Evolutionary conservation across 2,797 vertebrate species (phyloP).

Genomic region (Pseudochirops cupreus): DNA sequence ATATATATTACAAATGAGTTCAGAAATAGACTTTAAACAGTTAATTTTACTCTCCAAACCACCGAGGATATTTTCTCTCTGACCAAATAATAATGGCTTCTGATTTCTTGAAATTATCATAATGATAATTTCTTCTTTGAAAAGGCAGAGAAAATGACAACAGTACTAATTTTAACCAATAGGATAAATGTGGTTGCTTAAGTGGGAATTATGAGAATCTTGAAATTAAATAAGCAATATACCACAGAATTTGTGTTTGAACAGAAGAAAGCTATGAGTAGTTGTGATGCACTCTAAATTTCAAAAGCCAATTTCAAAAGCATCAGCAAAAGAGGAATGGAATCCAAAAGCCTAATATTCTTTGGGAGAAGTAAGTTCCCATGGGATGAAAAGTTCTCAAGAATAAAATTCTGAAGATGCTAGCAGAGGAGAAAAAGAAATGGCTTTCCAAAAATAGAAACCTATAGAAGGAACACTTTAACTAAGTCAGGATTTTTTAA

Average conservation of each 20-base stretch:
- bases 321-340: neutral
- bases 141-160: neutral
- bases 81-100: neutral
- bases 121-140: neutral
- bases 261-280: neutral
- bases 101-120: neutral
- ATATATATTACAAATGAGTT: neutral
- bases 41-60: neutral
- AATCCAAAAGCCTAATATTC: neutral
- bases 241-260: neutral
- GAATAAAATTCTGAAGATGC: neutral
- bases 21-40: neutral
- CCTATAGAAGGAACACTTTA: neutral
- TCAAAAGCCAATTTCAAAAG: neutral
- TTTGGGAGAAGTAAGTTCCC: neutral
- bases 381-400: neutral
- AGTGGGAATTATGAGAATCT: neutral
- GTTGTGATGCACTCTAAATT: neutral
- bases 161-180: neutral
- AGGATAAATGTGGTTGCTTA: neutral
- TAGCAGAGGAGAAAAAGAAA: neutral
- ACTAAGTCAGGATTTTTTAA: neutral
- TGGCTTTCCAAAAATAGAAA: too few species aligned
- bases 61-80: neutral
- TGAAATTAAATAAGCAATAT: neutral